Percentiles rank a stretch among this genome's conserved stretches.
Conservation (phyloP, 2,797 vertebrate genomes). For the Muraenolepis orangiensis region DNA sequence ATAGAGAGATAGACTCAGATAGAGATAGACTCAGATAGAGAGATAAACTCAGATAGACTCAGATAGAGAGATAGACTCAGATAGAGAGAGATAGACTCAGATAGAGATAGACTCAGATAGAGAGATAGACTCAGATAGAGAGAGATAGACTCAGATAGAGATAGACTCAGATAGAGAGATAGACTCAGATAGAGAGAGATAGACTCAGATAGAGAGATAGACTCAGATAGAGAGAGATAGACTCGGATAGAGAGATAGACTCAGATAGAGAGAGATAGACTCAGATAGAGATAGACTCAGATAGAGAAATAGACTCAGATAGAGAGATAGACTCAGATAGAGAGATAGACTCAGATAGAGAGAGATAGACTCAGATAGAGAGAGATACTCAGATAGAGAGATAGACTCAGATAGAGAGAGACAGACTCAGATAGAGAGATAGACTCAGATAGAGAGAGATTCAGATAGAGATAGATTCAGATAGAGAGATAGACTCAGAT, state of each 20-base stretch:
- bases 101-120: neutral
- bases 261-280: neutral
- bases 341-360: neutral
- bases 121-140: no score
- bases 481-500: neutral
- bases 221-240: neutral
- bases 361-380: neutral
- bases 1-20: neutral
- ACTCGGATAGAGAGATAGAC: neutral
- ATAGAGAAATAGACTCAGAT: no score
- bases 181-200: neutral
- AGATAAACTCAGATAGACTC: neutral
- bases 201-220: neutral
- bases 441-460: neutral
- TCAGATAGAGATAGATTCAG: no score
- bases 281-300: neutral
- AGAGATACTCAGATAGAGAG: neutral
- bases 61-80: neutral
- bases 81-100: neutral
- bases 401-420: slow-evolving; percentile 3
- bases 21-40: neutral
- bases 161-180: neutral
- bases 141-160: no score
- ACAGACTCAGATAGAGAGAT: neutral
- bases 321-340: neutral